Evolutionary conservation across 2,797 vertebrate species (phyloP), one percentile per base, ranked within the genome.

Genomic region (Melanotaenia nigrans): DNA sequence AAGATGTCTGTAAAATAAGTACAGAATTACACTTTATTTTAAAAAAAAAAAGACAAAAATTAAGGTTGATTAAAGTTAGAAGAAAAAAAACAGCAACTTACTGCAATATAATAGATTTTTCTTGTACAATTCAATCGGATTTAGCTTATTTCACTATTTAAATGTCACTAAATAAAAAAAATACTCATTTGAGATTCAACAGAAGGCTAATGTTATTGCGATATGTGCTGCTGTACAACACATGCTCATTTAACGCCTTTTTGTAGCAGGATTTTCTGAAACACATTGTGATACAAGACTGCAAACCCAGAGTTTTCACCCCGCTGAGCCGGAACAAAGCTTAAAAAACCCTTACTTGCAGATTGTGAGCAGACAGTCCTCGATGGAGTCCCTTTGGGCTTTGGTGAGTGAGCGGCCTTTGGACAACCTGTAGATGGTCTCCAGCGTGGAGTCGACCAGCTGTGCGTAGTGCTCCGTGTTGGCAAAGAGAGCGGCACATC

Each of bases 351-450:
- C 96, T 85, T 95, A 99, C 98, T 93, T 96, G 95, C 98, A 99
- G 83, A 99, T 96, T 68, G 97, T 95, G 64, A 99, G 95, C 82
- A 99, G 92, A 79, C 97, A 99, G 78, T 99, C 97, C 90, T 99
- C 96, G 69, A 99, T 99, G 61, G 97, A 92, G 68, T 99, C 97
- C 86, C 98, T 95, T 49, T 99, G 98, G 35, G 98, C 98, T 92
- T 99, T 99, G 45, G 97, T 99, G 89, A 99, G 97, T 2, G 97
- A 97, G 22, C 96, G 96, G 40, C 97, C 98, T 79, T 99, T 99
- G 87, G 97, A 99, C 61, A 99, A 94, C 40, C 98, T 95, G 62
- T 99, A 99, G 87, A 99, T 97, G 42, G 97, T 98, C 81, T 99
- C 97, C 68, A 99, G 95, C 0, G 91, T 97, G 69, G 97, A 97